Evolutionary conservation across 1,140 invertebrate species (phyloP), one percentile per base, ranked within the genome.

Genomic region (Drosophila bifasciata): DNA sequence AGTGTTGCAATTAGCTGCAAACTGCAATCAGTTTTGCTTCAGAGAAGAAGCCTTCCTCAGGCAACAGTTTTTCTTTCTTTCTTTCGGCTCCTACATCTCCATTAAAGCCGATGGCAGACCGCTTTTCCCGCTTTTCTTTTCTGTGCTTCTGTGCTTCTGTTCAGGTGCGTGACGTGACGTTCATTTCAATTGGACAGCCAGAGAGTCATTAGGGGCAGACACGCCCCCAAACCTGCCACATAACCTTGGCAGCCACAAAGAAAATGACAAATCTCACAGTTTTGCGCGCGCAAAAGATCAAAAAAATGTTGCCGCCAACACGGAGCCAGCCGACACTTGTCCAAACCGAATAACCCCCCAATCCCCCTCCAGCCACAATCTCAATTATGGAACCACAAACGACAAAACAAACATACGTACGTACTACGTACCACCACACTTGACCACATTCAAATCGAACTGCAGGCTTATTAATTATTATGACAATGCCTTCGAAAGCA

Each of bases 391-490:
- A 36, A 36, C 28, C 28, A 17, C 61, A 56, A 16, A 45, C 28
- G 36, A 36, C 11, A 17, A 48, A 11, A 2, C 13, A 0, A 13
- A 6, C 21, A 11, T 28, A 25, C 25, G 25, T 7, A 7, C 23
- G 25, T 25, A 25, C 25, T 28, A 5, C 25, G 25, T 25, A 25
- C 25, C 21, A 32, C n/a, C 36, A 45, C 61, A 62, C 80, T 84
- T 75, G 78, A 81, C 78, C 79, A 55, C 80, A 84, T 81, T 85
- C 63, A 81, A 86, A 78, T 75, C 55, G 63, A 68, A 64, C 51
- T 46, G 23, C 6, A 32, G 9, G 66, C 83, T 78, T 71, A 88
- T 76, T 86, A 83, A 86, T 88, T 83, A 88, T 78, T 86, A 78
- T 88, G 83, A 88, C 83, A 88, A 78, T 60, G 69, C 68, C 70